These are phyloP conservation scores for Ochotona princeps DNA, from an alignment of 2,113 vertebrate species.

Conservation along the genomic window DNA sequence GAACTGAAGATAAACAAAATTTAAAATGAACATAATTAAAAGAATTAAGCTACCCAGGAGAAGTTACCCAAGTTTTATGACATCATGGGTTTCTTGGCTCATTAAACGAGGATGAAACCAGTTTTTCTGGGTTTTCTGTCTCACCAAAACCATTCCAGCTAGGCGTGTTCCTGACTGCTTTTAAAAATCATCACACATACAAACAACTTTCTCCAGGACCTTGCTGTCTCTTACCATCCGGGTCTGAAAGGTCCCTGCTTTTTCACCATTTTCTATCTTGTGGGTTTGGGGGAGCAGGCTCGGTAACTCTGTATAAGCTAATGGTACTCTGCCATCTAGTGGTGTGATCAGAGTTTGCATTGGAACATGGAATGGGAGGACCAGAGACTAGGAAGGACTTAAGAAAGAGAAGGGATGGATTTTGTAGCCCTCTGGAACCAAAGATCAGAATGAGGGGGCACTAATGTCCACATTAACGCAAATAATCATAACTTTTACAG, in stretches of 20 bases:
- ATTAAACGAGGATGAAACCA: background rate
- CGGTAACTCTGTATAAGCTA: no score
- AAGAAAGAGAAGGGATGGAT: rapidly evolving
- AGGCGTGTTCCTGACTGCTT: background rate
- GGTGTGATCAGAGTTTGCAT: constrained; percentile 32
- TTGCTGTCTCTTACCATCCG: background rate
- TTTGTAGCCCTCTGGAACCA: background rate
- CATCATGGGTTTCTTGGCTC: background rate
- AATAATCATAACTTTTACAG: constrained; percentile 1
- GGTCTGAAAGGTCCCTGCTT: background rate
- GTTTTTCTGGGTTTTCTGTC: background rate
- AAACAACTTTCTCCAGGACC: background rate
- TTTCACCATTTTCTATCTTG: background rate
- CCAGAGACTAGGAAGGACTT: rapidly evolving
- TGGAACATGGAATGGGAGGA: rapidly evolving
- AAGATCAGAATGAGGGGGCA: background rate
- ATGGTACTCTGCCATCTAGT: constrained; percentile 54
- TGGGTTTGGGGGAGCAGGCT: background rate
- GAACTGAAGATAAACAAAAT: background rate
- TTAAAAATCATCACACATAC: background rate
- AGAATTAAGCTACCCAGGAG: background rate
- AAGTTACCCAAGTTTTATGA: background rate
- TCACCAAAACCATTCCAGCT: background rate
- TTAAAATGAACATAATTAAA: constrained; percentile 12
- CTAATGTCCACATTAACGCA: background rate